Conservation (phyloP, 1,140 invertebrate genomes). For the Drosophila mojavensis region DNA sequence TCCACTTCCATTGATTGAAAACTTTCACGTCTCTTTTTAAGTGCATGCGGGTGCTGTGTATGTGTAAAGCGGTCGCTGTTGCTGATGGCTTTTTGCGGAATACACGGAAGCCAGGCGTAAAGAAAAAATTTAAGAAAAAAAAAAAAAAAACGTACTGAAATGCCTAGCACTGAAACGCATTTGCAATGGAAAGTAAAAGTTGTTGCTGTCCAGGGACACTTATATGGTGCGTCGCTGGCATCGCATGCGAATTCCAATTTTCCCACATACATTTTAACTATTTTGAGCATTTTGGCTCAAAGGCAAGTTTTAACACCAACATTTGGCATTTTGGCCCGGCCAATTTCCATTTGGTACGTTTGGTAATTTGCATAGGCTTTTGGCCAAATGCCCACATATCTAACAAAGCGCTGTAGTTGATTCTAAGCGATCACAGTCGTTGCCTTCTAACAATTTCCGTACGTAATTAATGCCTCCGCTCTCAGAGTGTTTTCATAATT, state of each 20-base stretch:
- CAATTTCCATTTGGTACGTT: slow-evolving; percentile 48
- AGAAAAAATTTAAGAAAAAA: not conserved
- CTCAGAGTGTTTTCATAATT: slow-evolving; percentile 47
- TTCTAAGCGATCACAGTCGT: slow-evolving; percentile 55
- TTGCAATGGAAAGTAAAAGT: slow-evolving; percentile 77
- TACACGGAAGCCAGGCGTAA: slow-evolving; percentile 57
- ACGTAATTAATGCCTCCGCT: slow-evolving; percentile 63
- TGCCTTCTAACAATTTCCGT: slow-evolving; percentile 63
- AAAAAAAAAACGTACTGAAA: slow-evolving; percentile 5
- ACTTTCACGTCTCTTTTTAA: slow-evolving; percentile 78
- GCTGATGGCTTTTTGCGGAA: slow-evolving; percentile 43
- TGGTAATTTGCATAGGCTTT: slow-evolving; percentile 68
- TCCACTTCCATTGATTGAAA: slow-evolving; percentile 61
- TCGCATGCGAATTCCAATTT: slow-evolving; percentile 74
- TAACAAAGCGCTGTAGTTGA: slow-evolving; percentile 37
- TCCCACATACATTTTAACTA: slow-evolving; percentile 74
- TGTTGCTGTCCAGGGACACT: slow-evolving; percentile 66
- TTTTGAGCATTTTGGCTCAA: slow-evolving; percentile 39
- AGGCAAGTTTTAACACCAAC: slow-evolving; percentile 68
- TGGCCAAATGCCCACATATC: slow-evolving; percentile 63
- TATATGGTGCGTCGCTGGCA: slow-evolving; percentile 62
- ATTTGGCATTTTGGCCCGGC: slow-evolving; percentile 48
- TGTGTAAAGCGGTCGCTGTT: slow-evolving; percentile 24
- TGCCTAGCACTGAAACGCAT: slow-evolving; percentile 46
- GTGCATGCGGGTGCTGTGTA: slow-evolving; percentile 69